Percentiles rank a stretch among this genome's conserved stretches.
Evolutionary conservation across 2,888 invertebrate genomes (phyloP).

Genomic region (Achlya flavicornis): DNA sequence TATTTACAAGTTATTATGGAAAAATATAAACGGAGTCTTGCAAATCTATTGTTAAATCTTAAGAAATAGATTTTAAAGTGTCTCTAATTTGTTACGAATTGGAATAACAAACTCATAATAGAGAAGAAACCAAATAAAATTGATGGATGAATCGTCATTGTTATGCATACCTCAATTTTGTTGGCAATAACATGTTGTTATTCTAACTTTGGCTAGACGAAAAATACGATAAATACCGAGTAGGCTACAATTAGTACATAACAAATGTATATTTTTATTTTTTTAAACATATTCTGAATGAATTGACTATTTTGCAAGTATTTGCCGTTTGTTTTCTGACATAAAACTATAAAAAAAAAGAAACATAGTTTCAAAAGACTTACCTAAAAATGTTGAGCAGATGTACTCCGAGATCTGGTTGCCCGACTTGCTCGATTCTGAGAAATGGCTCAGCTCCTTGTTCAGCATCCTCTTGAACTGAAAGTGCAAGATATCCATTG

Average conservation of each 20-base stretch:
- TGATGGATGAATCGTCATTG: not conserved
- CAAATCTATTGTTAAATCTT: no score
- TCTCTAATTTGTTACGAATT: not conserved
- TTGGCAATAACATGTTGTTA: not conserved
- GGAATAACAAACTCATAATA: not conserved
- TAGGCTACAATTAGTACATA: not conserved
- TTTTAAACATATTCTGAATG: not conserved
- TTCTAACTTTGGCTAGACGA: not conserved
- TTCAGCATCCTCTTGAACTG: constrained; percentile 99
- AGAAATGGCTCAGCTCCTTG: constrained; percentile 99
- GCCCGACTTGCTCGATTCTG: constrained; percentile 99
- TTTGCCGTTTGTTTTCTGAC: not conserved
- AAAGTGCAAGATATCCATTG: constrained; percentile 76
- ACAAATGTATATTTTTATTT: no score
- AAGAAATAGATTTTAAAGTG: no score
- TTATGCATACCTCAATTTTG: not conserved
- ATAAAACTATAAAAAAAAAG: not conserved
- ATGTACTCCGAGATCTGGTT: constrained; percentile 99
- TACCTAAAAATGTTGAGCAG: constrained; percentile 99
- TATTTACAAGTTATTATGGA: no score
- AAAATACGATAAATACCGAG: not conserved
- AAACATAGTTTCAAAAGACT: constrained; percentile 68
- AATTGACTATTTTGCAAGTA: not conserved
- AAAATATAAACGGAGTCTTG: no score
- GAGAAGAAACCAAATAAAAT: no score